Percentiles rank a stretch among this genome's conserved stretches.
Evolutionary conservation across 1,140 invertebrate genomes (phyloP).

Genomic region (Aricia agestis): DNA sequence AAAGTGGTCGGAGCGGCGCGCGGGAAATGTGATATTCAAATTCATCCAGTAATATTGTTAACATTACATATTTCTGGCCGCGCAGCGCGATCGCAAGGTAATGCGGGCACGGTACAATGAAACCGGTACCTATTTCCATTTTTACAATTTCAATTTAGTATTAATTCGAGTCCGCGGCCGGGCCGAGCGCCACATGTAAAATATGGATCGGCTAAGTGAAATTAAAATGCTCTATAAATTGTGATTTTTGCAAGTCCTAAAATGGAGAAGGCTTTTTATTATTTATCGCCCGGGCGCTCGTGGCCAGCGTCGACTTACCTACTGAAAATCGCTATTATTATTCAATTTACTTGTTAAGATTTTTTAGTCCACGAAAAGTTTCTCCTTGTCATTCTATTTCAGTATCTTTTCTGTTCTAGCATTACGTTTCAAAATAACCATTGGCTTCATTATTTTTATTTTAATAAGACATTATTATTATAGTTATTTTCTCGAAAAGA

Average conservation of each 20-base stretch:
- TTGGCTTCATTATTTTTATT: too few relatives aligned
- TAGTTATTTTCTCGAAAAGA: too few relatives aligned
- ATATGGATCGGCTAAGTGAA: constrained; percentile 76
- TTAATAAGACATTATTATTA: too few relatives aligned
- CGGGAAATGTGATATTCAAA: constrained; percentile 19
- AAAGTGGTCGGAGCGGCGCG: constrained; percentile 4
- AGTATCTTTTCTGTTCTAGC: not conserved
- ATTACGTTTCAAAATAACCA: not conserved
- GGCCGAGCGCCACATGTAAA: constrained; percentile 73
- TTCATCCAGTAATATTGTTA: constrained; percentile 45
- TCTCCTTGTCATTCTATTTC: not conserved
- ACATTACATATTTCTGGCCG: constrained; percentile 62
- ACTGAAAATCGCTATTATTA: constrained; percentile 69
- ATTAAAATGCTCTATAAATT: constrained; percentile 76
- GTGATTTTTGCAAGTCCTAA: constrained; percentile 76
- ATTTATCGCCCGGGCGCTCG: constrained; percentile 66
- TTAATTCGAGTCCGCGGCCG: constrained; percentile 69
- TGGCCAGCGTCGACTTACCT: constrained; percentile 64
- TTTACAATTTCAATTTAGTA: constrained; percentile 77
- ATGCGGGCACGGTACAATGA: constrained; percentile 54
- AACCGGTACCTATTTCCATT: constrained; percentile 71
- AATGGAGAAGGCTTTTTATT: constrained; percentile 75
- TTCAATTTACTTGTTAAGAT: constrained; percentile 67
- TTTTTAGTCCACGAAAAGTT: constrained; percentile 25
- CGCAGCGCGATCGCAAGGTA: constrained; percentile 41